Base-by-base conservation (phyloP, 2,113 vertebrate genomes). In the Nycticorax nycticorax region DNA sequence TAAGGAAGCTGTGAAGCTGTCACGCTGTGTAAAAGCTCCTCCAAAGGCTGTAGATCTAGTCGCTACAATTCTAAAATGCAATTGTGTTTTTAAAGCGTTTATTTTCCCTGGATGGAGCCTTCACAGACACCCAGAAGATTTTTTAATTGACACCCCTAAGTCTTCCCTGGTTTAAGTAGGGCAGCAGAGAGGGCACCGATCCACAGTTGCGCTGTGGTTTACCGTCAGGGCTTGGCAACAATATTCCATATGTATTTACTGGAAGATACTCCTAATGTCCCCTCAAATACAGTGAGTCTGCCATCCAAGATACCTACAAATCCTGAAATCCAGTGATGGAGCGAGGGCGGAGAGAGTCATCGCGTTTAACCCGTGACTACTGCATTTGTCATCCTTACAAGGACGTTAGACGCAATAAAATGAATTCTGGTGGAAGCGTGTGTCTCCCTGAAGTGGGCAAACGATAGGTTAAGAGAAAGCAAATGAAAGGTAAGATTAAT, bases 401-500 rank as follows among this genome's bases (percentile, higher is more conserved):
- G 96, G 95, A 72, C 75, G 7, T 78, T 72, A 67, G 67, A 50
- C 0, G 7, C 66, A 89, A 63, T 60, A 22, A 95, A 94, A 93
- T 43, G 63, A 85, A 83, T 80, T 62, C 79, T 81, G 85, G 73
- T 96, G 91, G 92, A 93, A 92, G 92, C 35, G 3, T 66, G 71
- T 72, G 60, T 68, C 94, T 92, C 83, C 92, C 91, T 47, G 62
- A 97, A 97, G 96, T 95, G 91, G 94, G 97, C 91, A 96, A 96
- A 95, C 12, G 89, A 90, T 93, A 96, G 91, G 96, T 90, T 95
- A 94, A 96, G 96, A 77, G 96, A 97, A 97, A 98, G 90, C 82
- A 96, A 98, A 98, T 98, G 98, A 98, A 98, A 98, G 98, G 98
- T 97, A 98, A 99, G 99, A 99, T 99, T 99, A 99, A 99, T 99